Evolutionary conservation across 2,113 vertebrate genomes (phyloP).

Genomic region (Oncorhynchus nerka): DNA sequence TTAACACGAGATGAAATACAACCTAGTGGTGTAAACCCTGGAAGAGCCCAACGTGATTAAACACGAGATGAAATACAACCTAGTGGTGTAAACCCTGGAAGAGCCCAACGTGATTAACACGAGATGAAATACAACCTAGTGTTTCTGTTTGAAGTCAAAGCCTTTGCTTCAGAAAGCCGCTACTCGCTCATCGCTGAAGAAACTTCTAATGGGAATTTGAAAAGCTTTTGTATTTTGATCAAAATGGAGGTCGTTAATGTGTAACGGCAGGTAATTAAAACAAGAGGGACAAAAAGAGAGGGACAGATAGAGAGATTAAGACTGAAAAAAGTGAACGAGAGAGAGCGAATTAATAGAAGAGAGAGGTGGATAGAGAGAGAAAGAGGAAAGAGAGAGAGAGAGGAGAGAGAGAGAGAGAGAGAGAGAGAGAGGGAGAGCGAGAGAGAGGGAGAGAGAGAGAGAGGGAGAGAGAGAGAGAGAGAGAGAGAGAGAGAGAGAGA

Average conservation of each 20-base stretch:
- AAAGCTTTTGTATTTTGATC: constrained; percentile 60
- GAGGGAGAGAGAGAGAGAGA: neutral
- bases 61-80: constrained; percentile 31
- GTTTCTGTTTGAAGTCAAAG: constrained; percentile 44
- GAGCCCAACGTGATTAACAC: constrained; percentile 52
- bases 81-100: constrained; percentile 25
- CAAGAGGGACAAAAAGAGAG: neutral
- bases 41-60: no score
- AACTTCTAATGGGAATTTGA: constrained; percentile 55
- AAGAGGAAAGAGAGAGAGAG: no score
- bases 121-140: constrained; percentile 42
- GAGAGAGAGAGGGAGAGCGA: no score
- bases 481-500: no score
- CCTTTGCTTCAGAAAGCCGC: constrained; percentile 29
- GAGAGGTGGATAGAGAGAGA: neutral
- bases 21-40: no score
- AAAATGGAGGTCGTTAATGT: constrained; percentile 55
- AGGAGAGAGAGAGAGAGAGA: no score
- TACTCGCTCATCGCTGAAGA: constrained; percentile 18
- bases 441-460: neutral
- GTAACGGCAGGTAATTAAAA: constrained; percentile 31
- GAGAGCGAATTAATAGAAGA: neutral
- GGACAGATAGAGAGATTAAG: neutral
- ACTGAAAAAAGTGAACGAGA: neutral
- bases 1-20: no score